Evolutionary conservation across 2,113 vertebrate species (phyloP).

Genomic region (Plectropomus leopardus): DNA sequence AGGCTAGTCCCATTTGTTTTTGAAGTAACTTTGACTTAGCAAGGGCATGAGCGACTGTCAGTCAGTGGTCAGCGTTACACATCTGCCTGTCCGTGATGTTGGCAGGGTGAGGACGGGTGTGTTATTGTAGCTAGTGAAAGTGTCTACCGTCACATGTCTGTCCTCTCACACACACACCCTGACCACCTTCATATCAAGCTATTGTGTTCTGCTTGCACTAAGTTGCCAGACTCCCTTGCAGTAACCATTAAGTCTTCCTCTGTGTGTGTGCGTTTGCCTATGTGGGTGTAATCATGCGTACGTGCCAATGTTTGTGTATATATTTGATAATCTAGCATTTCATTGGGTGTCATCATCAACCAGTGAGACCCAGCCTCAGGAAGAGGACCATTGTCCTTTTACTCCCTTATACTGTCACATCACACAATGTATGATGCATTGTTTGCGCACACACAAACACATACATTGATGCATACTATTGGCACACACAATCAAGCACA

Average conservation of each 20-base stretch:
- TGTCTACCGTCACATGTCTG: conserved; percentile 26
- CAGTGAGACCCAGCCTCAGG: conserved; percentile 31
- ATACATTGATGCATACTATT: neutral
- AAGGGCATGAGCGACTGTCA: conserved; percentile 59
- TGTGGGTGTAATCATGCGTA: neutral
- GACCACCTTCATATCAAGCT: conserved; percentile 20
- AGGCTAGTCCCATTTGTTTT: conserved; percentile 64
- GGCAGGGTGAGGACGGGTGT: neutral
- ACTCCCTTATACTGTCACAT: conserved; percentile 11
- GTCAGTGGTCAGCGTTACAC: conserved; percentile 26
- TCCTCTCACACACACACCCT: neutral
- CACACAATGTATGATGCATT: conserved; percentile 31
- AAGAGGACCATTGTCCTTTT: conserved; percentile 2
- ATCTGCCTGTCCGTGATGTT: conserved; percentile 1
- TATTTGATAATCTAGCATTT: conserved; percentile 46
- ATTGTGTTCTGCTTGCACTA: conserved; percentile 31
- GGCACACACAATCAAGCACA: conserved; percentile 2
- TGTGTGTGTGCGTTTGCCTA: neutral
- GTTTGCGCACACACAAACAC: neutral
- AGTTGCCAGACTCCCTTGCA: conserved; percentile 22
- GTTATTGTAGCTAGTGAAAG: conserved; percentile 5
- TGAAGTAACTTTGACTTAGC: conserved; percentile 66
- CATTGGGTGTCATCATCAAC: conserved; percentile 57
- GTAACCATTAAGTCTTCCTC: neutral
- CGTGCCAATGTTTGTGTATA: neutral